phyloP scores from a whole-genome alignment of 2,113 vertebrate genomes.

The Tupaia chinensis region DNA sequence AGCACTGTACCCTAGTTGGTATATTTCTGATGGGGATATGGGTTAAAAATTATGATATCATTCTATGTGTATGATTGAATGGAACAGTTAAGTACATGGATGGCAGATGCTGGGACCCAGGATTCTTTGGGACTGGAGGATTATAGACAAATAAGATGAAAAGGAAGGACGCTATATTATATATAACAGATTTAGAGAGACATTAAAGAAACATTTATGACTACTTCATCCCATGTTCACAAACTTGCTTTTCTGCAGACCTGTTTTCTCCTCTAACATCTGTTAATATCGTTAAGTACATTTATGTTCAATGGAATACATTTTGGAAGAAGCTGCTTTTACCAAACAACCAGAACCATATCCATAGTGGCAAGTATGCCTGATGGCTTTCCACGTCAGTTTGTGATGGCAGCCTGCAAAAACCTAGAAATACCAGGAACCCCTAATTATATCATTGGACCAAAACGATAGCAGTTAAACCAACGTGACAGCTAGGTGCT shows the following conservation, averaged over 20 bases:
- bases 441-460: neutral
- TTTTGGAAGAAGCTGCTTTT: slow-evolving; percentile 57
- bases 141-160: neutral
- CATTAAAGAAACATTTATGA: neutral
- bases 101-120: neutral
- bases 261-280: neutral
- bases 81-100: neutral
- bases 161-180: neutral
- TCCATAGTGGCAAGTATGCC: neutral
- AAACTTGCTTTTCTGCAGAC: slow-evolving; percentile 34
- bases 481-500: neutral
- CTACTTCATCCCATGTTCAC: neutral
- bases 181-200: neutral
- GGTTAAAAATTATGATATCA: neutral
- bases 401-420: neutral
- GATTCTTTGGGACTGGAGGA: neutral
- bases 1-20: neutral
- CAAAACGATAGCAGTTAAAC: neutral
- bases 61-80: neutral
- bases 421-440: neutral
- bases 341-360: neutral
- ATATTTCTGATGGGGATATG: neutral
- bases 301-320: neutral
- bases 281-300: neutral
- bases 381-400: neutral